Percentiles rank a stretch among this genome's conserved stretches.
Conservation (phyloP, 2,797 vertebrate species). For the Gobionotothen gibberifrons region DNA sequence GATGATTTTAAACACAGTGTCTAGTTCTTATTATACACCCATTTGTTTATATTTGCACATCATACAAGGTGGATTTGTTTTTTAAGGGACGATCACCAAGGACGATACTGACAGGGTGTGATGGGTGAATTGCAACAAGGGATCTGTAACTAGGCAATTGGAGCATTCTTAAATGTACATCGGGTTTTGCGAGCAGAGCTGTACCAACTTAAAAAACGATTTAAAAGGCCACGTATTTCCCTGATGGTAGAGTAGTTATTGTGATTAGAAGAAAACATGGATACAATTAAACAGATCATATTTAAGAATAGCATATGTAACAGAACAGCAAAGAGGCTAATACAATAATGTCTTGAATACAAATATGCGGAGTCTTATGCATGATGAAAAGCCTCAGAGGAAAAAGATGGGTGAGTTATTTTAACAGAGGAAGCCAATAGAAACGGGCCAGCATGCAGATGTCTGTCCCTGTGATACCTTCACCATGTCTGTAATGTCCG, state of each 20-base stretch:
- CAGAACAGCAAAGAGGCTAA: not conserved
- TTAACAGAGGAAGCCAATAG: not conserved
- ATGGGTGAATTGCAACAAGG: conserved; percentile 1
- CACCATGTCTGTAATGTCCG: not conserved
- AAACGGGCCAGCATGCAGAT: not conserved
- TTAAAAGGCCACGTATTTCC: not conserved
- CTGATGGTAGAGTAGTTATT: not conserved
- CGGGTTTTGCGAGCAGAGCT: not conserved
- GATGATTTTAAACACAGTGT: conserved; percentile 1
- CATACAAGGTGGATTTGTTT: conserved; percentile 9
- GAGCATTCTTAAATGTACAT: not conserved
- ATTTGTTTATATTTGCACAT: not conserved
- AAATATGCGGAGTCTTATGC: not conserved
- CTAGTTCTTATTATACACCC: not conserved
- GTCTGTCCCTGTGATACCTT: not conserved
- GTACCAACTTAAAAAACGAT: not conserved
- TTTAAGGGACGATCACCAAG: not conserved
- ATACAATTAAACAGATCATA: not conserved
- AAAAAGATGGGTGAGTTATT: conserved; percentile 4
- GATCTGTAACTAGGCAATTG: not conserved
- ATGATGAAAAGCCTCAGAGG: conserved; percentile 1
- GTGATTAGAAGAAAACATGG: not conserved
- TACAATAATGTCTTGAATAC: conserved; percentile 26
- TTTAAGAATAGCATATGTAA: not conserved
- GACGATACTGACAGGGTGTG: not conserved